These are phyloP conservation scores for Wiebesia pumilae DNA, from an alignment of 1,140 invertebrate genomes.

Conservation along the genomic window DNA sequence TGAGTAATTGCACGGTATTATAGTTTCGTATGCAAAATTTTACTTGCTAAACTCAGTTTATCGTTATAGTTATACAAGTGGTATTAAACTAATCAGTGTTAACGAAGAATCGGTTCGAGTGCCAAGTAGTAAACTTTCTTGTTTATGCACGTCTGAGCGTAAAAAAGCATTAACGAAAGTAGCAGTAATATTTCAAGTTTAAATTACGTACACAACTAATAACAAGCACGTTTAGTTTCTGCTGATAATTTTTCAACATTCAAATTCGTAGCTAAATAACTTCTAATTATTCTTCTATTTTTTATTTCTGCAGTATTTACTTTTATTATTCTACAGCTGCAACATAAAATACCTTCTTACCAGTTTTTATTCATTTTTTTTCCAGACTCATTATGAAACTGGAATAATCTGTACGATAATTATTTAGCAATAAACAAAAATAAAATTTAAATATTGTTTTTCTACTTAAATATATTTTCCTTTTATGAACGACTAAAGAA, in stretches of 20 bases:
- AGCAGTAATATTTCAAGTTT: conserved; percentile 32
- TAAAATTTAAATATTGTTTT: too few relatives aligned
- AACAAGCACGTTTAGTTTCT: neutral
- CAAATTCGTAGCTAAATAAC: neutral
- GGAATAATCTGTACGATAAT: too few relatives aligned
- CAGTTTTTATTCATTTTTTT: too few relatives aligned
- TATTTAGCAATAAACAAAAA: too few relatives aligned
- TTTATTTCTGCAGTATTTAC: too few relatives aligned
- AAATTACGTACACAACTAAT: conserved; percentile 39
- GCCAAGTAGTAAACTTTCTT: conserved; percentile 46
- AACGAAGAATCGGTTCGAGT: conserved; percentile 42
- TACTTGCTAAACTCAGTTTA: neutral
- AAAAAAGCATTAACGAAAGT: conserved; percentile 34
- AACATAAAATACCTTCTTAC: too few relatives aligned
- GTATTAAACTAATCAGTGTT: conserved; percentile 30
- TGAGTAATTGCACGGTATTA: neutral
- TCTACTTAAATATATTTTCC: too few relatives aligned
- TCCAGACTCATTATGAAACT: too few relatives aligned
- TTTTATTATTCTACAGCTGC: neutral
- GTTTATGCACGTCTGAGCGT: conserved; percentile 2
- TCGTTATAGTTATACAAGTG: neutral
- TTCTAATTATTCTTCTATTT: neutral
- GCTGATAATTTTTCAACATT: conserved; percentile 15
- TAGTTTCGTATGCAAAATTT: neutral
- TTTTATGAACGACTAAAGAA: too few relatives aligned